A percentile compares a stretch with the other conserved stretches of the same genome.
phyloP scores from a whole-genome alignment of 2,113 vertebrate genomes.

The Oxyruncus cristatus region DNA sequence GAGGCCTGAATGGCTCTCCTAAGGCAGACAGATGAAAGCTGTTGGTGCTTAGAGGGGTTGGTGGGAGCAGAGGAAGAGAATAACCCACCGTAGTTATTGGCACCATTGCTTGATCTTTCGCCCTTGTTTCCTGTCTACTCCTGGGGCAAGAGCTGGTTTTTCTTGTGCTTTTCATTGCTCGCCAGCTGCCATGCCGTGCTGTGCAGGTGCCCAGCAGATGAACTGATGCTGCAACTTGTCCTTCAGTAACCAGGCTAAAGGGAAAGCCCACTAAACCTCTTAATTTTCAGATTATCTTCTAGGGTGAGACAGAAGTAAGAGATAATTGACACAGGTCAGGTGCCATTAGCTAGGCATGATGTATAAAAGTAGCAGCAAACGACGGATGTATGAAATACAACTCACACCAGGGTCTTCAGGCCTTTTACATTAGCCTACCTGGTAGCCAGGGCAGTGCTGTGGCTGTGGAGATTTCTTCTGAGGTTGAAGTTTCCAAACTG shows the following conservation, averaged over 20 bases:
- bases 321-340: neutral
- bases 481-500: neutral
- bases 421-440: neutral
- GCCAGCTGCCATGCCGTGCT: fast-evolving
- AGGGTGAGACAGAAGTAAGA: neutral
- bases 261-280: neutral
- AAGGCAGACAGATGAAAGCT: neutral
- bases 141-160: neutral
- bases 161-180: neutral
- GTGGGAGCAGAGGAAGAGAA: neutral
- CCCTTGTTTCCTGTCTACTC: neutral
- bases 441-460: neutral
- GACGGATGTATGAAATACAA: fast-evolving
- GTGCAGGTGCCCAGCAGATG: neutral
- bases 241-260: neutral
- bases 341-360: fast-evolving
- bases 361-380: neutral
- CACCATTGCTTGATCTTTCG: neutral
- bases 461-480: neutral
- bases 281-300: neutral
- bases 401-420: neutral
- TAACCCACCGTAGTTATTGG: neutral
- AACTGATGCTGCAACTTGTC: neutral
- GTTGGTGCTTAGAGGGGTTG: neutral
- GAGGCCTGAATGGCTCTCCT: neutral